A percentile compares a stretch with the other conserved stretches of the same genome.
These are phyloP conservation scores for Ophraella communa DNA, from an alignment of 2,888 invertebrate species.

Conservation along the genomic window DNA sequence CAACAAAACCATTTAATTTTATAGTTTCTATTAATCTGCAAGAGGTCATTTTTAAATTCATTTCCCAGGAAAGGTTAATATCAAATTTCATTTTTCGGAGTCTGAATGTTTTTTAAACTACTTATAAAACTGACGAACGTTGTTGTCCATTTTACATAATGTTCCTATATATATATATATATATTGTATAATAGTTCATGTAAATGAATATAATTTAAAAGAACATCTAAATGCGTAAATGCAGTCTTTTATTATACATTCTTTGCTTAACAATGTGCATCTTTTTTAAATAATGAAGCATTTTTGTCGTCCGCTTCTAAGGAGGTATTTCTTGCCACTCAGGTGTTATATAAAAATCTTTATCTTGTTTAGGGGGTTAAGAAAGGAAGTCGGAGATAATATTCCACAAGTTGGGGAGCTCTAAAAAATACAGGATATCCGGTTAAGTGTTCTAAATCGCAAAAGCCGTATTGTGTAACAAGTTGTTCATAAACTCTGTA, in stretches of 20 bases:
- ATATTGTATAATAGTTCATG: no score
- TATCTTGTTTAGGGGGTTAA: slow-evolving; percentile 39
- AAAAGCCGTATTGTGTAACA: slow-evolving; percentile 45
- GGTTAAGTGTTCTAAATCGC: slow-evolving; percentile 47
- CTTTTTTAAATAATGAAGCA: neutral
- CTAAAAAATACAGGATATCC: slow-evolving; percentile 54
- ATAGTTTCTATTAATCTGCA: neutral
- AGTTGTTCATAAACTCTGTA: slow-evolving; percentile 38
- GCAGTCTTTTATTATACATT: slow-evolving; percentile 4
- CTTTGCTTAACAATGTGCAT: neutral
- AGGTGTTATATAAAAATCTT: slow-evolving; percentile 34
- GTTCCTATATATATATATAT: no score
- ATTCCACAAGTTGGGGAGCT: slow-evolving; percentile 54
- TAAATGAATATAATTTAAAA: neutral
- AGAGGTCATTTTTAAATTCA: neutral
- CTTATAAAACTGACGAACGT: no score
- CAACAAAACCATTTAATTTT: neutral
- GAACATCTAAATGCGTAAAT: neutral
- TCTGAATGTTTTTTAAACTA: no score
- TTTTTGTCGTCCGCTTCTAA: neutral
- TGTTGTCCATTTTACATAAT: no score
- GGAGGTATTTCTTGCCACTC: slow-evolving; percentile 23
- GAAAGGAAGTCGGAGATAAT: slow-evolving; percentile 53
- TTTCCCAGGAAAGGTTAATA: neutral
- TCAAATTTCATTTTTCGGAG: neutral